Evolutionary conservation across 2,888 invertebrate species (phyloP).

Genomic region (Galerucella nymphaeae): DNA sequence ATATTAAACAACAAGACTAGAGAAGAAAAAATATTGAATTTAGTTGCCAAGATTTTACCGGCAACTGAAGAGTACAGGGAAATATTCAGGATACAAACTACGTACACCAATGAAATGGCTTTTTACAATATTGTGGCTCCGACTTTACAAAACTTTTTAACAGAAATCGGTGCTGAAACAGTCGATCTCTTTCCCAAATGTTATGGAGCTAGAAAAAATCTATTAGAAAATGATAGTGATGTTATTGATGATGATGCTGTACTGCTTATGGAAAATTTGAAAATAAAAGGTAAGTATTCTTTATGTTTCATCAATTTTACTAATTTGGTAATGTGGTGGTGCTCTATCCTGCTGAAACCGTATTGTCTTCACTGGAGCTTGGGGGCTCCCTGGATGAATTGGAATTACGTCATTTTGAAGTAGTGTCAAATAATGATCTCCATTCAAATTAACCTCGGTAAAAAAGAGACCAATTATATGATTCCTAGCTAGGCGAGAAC

Average conservation of each 20-base stretch:
- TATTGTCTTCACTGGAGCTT: no score
- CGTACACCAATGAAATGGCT: conserved; percentile 68
- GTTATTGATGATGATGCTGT: conserved; percentile 60
- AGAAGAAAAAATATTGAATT: conserved; percentile 15
- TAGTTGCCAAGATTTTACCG: conserved; percentile 41
- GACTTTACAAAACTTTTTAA: conserved; percentile 63
- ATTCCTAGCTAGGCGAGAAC: no score
- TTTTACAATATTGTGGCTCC: conserved; percentile 67
- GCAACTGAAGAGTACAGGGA: conserved; percentile 50
- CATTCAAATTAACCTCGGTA: no score
- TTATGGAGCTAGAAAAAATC: conserved; percentile 52
- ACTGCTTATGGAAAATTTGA: conserved; percentile 67
- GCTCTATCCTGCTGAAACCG: no score
- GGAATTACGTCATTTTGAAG: no score
- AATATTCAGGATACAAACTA: conserved; percentile 66
- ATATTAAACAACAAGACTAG: conserved; percentile 2
- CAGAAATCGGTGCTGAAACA: conserved; percentile 59
- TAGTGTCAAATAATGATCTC: no score
- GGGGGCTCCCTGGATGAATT: no score
- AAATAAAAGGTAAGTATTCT: conserved; percentile 39
- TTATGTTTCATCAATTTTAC: no score
- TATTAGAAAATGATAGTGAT: conserved; percentile 34
- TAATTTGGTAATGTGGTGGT: no score
- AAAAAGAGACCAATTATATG: no score
- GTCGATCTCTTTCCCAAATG: conserved; percentile 60